Percentiles rank a stretch among this genome's conserved stretches.
These are phyloP conservation scores for Crossocerus cetratus DNA, from an alignment of 2,888 invertebrate genomes.

Conservation along the genomic window DNA sequence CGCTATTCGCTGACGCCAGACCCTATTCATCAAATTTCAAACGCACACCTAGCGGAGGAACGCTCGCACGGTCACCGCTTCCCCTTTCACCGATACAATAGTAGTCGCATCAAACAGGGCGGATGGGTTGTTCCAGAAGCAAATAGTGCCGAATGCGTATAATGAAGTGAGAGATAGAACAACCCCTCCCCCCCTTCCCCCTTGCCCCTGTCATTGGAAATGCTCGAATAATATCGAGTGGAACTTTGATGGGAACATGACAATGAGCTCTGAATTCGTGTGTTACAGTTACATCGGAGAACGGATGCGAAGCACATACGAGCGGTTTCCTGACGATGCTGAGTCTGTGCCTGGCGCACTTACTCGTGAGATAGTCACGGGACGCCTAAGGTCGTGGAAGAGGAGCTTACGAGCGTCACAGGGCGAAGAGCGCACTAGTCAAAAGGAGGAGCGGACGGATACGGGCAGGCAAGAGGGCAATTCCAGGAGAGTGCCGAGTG, in stretches of 20 bases:
- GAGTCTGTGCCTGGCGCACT: conserved; percentile 59
- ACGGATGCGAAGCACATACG: conserved; percentile 56
- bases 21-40: conserved; percentile 46
- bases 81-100: not conserved
- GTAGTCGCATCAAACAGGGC: not conserved
- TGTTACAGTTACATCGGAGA: conserved; percentile 72
- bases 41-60: conserved; percentile 8
- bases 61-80: not conserved
- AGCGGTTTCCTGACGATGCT: conserved; percentile 58
- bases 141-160: not conserved
- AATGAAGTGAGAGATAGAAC: not conserved
- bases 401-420: conserved; percentile 52
- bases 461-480: conserved; percentile 20
- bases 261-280: conserved; percentile 31
- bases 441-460: conserved; percentile 28
- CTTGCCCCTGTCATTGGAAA: not conserved
- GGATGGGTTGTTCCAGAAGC: not conserved
- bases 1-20: conserved; percentile 28
- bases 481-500: conserved; percentile 27
- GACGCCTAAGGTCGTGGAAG: conserved; percentile 52
- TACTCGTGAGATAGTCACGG: conserved; percentile 68
- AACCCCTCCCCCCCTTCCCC: not conserved
- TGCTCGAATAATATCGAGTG: not conserved
- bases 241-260: conserved; percentile 3
- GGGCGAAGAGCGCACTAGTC: conserved; percentile 59